Conservation (phyloP, 2,888 invertebrate species). For the Hemithea aestivaria region DNA sequence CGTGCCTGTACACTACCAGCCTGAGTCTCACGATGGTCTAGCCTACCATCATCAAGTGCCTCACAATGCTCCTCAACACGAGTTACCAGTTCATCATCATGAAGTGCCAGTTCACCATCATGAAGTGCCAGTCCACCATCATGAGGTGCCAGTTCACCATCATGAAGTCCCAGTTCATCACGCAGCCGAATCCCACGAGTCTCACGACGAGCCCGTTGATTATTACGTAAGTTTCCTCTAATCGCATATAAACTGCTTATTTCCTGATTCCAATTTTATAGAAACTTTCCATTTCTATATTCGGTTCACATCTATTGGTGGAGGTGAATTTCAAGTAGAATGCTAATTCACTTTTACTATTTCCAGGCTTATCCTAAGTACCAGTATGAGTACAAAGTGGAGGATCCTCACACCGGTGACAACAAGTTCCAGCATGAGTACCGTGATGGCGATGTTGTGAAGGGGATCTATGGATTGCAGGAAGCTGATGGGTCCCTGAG, state of each 20-base stretch:
- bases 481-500: conserved; percentile 80
- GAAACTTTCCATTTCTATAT: conserved; percentile 62
- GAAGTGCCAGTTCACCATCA: conserved; percentile 11
- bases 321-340: conserved; percentile 39
- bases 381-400: conserved; percentile 80
- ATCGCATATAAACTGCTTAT: conserved; percentile 39
- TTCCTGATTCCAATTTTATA: conserved; percentile 40
- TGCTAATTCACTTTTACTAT: conserved; percentile 33
- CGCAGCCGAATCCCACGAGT: conserved; percentile 31
- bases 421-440: conserved; percentile 80
- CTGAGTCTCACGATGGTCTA: conserved; percentile 24
- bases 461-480: conserved; percentile 81
- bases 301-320: conserved; percentile 39
- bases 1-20: conserved; percentile 21
- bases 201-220: conserved; percentile 64
- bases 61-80: conserved; percentile 10
- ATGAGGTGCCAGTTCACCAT: conserved; percentile 17
- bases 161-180: conserved; percentile 29
- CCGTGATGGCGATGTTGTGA: conserved; percentile 81
- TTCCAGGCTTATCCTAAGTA: conserved; percentile 77
- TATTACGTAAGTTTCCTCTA: conserved; percentile 67
- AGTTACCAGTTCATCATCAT: conserved; percentile 9
- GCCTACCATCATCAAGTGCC: conserved; percentile 19
- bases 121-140: conserved; percentile 13
- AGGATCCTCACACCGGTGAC: conserved; percentile 81